phyloP scores from a whole-genome alignment of 2,113 vertebrate species.

The Ceyx margarethae region DNA sequence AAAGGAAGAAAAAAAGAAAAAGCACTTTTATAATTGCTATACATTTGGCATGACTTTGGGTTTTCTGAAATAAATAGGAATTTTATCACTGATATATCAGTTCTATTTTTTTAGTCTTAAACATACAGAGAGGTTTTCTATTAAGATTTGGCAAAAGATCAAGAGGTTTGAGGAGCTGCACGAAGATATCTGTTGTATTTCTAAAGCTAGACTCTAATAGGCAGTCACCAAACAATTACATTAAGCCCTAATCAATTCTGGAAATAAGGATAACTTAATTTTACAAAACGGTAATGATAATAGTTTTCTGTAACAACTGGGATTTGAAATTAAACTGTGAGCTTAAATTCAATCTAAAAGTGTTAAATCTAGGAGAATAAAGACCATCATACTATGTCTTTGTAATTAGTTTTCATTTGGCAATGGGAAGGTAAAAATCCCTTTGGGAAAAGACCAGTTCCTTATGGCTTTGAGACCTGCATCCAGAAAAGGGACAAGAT shows the following conservation, averaged over 20 bases:
- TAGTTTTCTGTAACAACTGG: neutral
- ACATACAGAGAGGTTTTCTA: neutral
- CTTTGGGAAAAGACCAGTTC: neutral
- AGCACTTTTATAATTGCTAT: neutral
- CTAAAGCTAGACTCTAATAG: neutral
- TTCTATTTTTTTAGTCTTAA: neutral
- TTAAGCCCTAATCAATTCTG: neutral
- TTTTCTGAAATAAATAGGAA: neutral
- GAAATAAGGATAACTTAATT: slow-evolving; percentile 17
- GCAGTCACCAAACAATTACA: neutral
- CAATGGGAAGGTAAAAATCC: neutral
- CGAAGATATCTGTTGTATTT: neutral
- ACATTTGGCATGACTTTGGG: neutral
- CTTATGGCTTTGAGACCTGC: neutral
- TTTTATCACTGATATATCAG: neutral
- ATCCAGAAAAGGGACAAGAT: neutral
- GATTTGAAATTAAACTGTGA: slow-evolving; percentile 9
- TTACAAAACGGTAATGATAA: neutral
- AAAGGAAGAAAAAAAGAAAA: neutral
- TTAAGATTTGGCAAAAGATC: neutral
- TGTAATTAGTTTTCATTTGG: neutral
- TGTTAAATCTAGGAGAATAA: neutral
- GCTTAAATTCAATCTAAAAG: neutral
- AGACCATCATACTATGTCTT: neutral
- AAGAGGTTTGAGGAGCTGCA: neutral